phyloP scores from a whole-genome alignment of 2,113 vertebrate species.

The Stictonetta naevosa region DNA sequence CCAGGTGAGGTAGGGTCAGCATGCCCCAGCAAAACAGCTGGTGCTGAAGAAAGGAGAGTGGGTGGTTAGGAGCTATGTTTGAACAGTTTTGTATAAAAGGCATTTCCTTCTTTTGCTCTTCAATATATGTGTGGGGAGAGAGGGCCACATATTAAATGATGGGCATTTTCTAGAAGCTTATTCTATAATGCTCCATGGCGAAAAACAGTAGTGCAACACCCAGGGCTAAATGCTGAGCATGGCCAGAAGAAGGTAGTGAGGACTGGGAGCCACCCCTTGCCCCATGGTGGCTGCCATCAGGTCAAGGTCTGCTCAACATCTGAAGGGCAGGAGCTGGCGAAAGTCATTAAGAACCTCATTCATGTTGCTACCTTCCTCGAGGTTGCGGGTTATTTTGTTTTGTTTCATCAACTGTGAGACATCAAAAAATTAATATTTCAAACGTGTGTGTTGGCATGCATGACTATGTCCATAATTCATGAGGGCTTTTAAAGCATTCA shows the following conservation, averaged over 20 bases:
- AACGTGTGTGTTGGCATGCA: not conserved
- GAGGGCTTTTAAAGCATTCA: constrained; percentile 6
- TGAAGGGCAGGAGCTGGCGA: not conserved
- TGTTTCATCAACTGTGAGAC: not conserved
- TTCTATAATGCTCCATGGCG: not conserved
- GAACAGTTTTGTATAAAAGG: not conserved
- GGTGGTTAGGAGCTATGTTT: not conserved
- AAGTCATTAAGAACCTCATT: not conserved
- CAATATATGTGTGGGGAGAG: not conserved
- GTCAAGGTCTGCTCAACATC: not conserved
- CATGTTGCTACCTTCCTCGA: not conserved
- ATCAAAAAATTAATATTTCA: constrained; percentile 16
- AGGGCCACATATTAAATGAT: not conserved
- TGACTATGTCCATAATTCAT: not conserved
- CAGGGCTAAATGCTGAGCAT: not conserved
- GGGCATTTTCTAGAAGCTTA: not conserved
- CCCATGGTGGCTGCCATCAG: accelerated
- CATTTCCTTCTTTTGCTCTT: not conserved
- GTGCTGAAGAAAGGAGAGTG: not conserved
- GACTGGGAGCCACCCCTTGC: accelerated
- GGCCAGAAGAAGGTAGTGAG: not conserved
- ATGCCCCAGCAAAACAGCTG: not conserved
- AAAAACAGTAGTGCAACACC: accelerated
- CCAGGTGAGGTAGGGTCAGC: not conserved
- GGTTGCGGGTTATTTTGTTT: not conserved